A percentile compares a stretch with the other conserved stretches of the same genome.
These are phyloP conservation scores for Melierax canorus DNA, from an alignment of 2,113 vertebrate genomes.

Conservation along the genomic window DNA sequence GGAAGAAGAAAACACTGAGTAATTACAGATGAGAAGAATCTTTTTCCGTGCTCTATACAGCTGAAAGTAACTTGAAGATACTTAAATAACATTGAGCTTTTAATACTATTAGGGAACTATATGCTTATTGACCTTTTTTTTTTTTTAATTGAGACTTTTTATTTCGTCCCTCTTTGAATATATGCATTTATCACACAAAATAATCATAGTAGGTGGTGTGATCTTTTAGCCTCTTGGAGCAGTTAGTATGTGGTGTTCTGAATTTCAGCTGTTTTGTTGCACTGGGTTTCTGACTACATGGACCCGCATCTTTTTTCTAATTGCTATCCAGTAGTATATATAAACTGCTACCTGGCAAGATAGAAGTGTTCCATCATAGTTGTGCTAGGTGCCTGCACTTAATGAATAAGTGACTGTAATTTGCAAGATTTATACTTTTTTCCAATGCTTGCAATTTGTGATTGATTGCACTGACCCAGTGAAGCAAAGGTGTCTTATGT, in stretches of 20 bases:
- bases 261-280: not conserved
- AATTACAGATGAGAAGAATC: not conserved
- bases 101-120: not conserved
- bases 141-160: not conserved
- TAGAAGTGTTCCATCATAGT: not conserved
- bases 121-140: not conserved
- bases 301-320: not conserved
- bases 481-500: not conserved
- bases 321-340: not conserved
- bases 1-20: not conserved
- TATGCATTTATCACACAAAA: not conserved
- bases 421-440: not conserved
- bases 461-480: not conserved
- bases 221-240: not conserved
- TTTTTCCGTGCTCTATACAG: not conserved
- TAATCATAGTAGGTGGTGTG: not conserved
- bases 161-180: not conserved
- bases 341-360: not conserved
- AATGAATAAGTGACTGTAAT: not conserved
- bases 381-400: not conserved
- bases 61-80: not conserved
- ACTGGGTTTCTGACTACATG: not conserved
- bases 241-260: rapidly evolving
- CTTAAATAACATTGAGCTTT: not conserved
- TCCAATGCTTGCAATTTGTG: not conserved